phyloP scores from a whole-genome alignment of 2,888 invertebrate genomes.

The Lochmaea crataegi region DNA sequence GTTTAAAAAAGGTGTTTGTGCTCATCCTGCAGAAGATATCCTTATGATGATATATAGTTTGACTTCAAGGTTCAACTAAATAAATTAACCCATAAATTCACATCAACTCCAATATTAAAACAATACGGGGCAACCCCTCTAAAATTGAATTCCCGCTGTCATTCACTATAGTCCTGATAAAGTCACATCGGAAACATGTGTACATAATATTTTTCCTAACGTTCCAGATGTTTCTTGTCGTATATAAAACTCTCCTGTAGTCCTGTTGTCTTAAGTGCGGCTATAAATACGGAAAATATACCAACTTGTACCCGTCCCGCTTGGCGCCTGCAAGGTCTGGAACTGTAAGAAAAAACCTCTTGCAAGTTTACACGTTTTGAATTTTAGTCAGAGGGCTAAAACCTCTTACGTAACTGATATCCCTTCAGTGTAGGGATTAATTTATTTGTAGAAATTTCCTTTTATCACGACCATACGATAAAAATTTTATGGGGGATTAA shows the following conservation, averaged over 20 bases:
- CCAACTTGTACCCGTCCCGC: slow-evolving; percentile 26
- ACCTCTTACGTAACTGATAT: neutral
- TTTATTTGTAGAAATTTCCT: too few relatives aligned
- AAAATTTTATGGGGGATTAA: too few relatives aligned
- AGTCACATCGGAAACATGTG: slow-evolving; percentile 44
- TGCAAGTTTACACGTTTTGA: slow-evolving; percentile 30
- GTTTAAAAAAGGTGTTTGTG: too few relatives aligned
- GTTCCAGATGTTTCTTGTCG: slow-evolving; percentile 56
- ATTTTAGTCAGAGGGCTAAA: slow-evolving; percentile 34
- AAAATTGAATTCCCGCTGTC: slow-evolving; percentile 31
- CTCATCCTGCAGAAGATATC: neutral
- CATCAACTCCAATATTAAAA: slow-evolving; percentile 18
- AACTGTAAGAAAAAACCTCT: slow-evolving; percentile 32
- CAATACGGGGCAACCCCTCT: slow-evolving; percentile 8
- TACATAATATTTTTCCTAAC: slow-evolving; percentile 55
- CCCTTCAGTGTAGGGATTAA: too few relatives aligned
- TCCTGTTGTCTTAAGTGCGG: slow-evolving; percentile 58
- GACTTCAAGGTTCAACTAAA: neutral
- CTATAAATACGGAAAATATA: slow-evolving; percentile 56
- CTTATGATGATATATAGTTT: neutral
- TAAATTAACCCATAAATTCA: slow-evolving; percentile 21
- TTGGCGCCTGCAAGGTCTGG: neutral
- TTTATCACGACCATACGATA: too few relatives aligned
- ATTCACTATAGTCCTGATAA: slow-evolving; percentile 32
- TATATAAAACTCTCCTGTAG: slow-evolving; percentile 50